Conservation (phyloP, 2,888 invertebrate genomes). For the Netelia melanura region DNA sequence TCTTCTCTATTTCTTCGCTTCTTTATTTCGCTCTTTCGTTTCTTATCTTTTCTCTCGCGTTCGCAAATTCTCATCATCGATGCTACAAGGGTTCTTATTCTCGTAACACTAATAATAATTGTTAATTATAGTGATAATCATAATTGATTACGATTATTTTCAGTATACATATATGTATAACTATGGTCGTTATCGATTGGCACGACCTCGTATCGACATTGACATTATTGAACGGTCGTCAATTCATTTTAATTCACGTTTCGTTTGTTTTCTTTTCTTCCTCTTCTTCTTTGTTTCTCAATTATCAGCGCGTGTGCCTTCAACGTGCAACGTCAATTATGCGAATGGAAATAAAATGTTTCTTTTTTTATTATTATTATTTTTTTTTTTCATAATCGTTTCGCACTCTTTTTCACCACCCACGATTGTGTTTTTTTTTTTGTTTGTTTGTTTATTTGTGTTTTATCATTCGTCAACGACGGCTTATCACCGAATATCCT, state of each 20-base stretch:
- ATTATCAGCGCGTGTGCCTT: constrained; percentile 17
- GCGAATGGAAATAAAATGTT: constrained; percentile 69
- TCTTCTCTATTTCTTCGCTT: constrained; percentile 8
- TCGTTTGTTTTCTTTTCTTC: constrained; percentile 70
- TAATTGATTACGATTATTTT: constrained; percentile 74
- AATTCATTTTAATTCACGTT: constrained; percentile 35
- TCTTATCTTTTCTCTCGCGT: constrained; percentile 42
- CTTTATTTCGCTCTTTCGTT: constrained; percentile 22
- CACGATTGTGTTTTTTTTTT: constrained; percentile 6
- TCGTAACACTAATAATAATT: constrained; percentile 79
- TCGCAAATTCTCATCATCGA: constrained; percentile 72
- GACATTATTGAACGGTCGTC: constrained; percentile 63
- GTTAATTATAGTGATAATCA: constrained; percentile 73
- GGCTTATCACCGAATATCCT: constrained; percentile 25
- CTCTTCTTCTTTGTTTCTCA: too few species aligned
- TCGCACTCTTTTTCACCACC: too few species aligned
- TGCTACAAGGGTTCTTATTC: constrained; percentile 79
- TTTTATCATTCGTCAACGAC: constrained; percentile 42
- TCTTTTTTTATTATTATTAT: too few species aligned
- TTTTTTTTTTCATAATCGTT: too few species aligned
- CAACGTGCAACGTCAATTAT: constrained; percentile 68
- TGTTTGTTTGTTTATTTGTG: constrained; percentile 14
- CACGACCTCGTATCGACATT: constrained; percentile 61
- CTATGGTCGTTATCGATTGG: constrained; percentile 56
- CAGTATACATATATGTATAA: constrained; percentile 68